Evolutionary conservation across 2,797 vertebrate species (phyloP).

Genomic region (Periophthalmus magnuspinnatus): DNA sequence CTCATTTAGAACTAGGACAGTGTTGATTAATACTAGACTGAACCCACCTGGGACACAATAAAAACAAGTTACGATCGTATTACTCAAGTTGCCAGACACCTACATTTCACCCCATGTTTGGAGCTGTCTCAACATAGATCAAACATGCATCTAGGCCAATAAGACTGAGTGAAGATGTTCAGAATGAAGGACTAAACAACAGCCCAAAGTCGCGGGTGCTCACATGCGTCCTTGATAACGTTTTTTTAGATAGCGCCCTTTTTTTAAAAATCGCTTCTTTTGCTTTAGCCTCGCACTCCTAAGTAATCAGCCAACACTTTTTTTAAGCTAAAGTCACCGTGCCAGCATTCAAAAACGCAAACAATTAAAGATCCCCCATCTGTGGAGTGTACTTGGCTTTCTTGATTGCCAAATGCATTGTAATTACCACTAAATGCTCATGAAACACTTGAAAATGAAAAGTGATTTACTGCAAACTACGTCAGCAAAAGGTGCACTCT

Average conservation of each 20-base stretch:
- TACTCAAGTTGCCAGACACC: constrained; percentile 35
- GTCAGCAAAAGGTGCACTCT: constrained; percentile 23
- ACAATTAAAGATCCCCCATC: constrained; percentile 52
- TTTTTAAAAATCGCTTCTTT: constrained; percentile 31
- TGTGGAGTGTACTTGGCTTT: constrained; percentile 21
- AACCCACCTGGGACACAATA: constrained; percentile 44
- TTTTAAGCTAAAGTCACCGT: constrained; percentile 23
- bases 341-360: constrained; percentile 35
- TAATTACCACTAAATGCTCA: constrained; percentile 41
- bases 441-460: constrained; percentile 36
- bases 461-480: constrained; percentile 32
- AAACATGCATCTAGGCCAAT: constrained; percentile 58
- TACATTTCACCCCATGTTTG: constrained; percentile 37
- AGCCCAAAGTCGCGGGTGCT: constrained; percentile 49
- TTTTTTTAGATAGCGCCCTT: constrained; percentile 45
- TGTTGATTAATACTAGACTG: constrained; percentile 52
- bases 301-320: constrained; percentile 56
- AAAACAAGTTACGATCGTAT: constrained; percentile 24
- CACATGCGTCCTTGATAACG: constrained; percentile 53
- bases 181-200: constrained; percentile 59
- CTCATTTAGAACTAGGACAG: constrained; percentile 52
- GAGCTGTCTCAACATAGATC: constrained; percentile 52
- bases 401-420: constrained; percentile 43
- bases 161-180: constrained; percentile 52
- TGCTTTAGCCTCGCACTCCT: constrained; percentile 29